Evolutionary conservation across 2,888 invertebrate species (phyloP), one percentile per base, ranked within the genome.

Genomic region (Dicycla oo): DNA sequence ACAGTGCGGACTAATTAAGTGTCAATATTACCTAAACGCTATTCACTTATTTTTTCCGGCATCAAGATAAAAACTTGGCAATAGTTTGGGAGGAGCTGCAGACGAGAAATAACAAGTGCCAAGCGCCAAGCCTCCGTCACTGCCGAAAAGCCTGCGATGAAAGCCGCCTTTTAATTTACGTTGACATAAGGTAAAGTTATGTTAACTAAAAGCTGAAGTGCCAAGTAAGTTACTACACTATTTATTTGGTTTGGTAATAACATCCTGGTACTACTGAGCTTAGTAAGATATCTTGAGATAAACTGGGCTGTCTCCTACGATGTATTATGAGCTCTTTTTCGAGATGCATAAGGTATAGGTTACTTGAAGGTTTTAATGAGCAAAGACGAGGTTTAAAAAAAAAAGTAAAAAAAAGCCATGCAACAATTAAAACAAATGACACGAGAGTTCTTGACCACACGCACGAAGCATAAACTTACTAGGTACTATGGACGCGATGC

Each of bases 1-100:
- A 81, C 78, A 78, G 30, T 80, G 71, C 81, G 74, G 60, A 66
- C 43, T 80, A 80, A 80, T 74, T 70, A 56, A 47, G 56, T 80
- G 77, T 77, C 58, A 69, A 75, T 79, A 75, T 49, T 69, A 75
- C 6, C 6, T n/a, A n/a, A 68, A 72, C 13, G 49, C 3, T 43
- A 30, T 56, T 63, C 23, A 56, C 34, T 68, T 67, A 53, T 60
- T 70, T 75, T 53, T 67, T n/a, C 26, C 13, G 40, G n/a, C n/a
- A 2, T 51, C 34, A 47, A 65, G 13, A 54, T 54, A 69, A 60
- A 78, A 18, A n/a, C 63, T 77, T 65, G 69, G 61, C 63, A 56
- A 64, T 58, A 54, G 43, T n/a, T 64, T 45, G 51, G 34, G 26
- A 57, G 23, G 51, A 51, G 4, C 57, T 30, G 53, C 51, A 38